A percentile compares a stretch with the other conserved stretches of the same genome.
phyloP scores from a whole-genome alignment of 1,140 invertebrate species.

The Zaprionus taronus region DNA sequence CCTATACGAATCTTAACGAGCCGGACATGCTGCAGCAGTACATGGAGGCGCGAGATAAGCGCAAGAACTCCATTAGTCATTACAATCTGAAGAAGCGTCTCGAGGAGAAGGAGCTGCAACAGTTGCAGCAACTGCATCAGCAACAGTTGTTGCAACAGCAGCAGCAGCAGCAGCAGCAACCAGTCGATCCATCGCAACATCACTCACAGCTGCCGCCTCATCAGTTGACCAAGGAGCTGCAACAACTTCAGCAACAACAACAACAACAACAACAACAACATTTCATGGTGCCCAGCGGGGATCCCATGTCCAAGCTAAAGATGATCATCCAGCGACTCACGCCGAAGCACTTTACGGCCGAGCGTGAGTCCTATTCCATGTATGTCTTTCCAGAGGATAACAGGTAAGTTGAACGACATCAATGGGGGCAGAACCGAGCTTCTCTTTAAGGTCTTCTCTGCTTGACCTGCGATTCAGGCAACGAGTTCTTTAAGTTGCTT shows the following conservation, averaged over 20 bases:
- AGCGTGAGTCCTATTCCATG: slow-evolving; percentile 92
- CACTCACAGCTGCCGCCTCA: slow-evolving; percentile 42
- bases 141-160: slow-evolving; percentile 55
- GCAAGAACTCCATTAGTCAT: slow-evolving; percentile 78
- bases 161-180: slow-evolving; percentile 47
- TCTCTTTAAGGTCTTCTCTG: too few relatives aligned
- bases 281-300: slow-evolving; percentile 66
- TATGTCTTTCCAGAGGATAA: slow-evolving; percentile 94
- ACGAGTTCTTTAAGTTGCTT: background rate
- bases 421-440: too few relatives aligned
- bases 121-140: slow-evolving; percentile 72
- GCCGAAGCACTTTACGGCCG: slow-evolving; percentile 87
- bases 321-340: slow-evolving; percentile 77
- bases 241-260: slow-evolving; percentile 58
- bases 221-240: slow-evolving; percentile 60
- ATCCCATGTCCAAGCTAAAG: slow-evolving; percentile 75
- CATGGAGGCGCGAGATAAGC: slow-evolving; percentile 79
- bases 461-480: too few relatives aligned
- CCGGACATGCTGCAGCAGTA: slow-evolving; percentile 82
- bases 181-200: slow-evolving; percentile 43
- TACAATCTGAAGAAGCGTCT: slow-evolving; percentile 72
- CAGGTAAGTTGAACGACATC: slow-evolving; percentile 85
- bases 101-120: slow-evolving; percentile 71
- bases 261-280: slow-evolving; percentile 51
- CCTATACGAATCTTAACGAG: slow-evolving; percentile 73